Percentiles rank a stretch among this genome's conserved stretches.
These are phyloP conservation scores for Heterodera schachtii DNA, from an alignment of 1,140 invertebrate species.

Conservation along the genomic window DNA sequence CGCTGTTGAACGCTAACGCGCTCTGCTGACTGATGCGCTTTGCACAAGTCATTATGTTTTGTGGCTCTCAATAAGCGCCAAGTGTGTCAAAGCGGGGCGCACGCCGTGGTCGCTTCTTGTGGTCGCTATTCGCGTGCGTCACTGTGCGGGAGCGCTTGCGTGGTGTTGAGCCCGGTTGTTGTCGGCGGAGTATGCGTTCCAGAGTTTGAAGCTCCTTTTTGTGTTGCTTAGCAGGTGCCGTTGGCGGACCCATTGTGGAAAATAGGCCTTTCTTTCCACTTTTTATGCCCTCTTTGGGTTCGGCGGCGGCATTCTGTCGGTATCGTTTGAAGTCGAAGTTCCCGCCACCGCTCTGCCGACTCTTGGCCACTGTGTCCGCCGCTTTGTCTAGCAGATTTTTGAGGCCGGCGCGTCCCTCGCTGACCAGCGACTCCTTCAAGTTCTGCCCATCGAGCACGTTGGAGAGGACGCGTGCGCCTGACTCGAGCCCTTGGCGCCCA, in stretches of 20 bases:
- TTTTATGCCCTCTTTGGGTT: no score
- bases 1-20: conserved; percentile 11
- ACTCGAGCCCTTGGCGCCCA: conserved; percentile 25
- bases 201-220: no score
- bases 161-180: no score
- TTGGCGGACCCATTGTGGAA: not conserved
- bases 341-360: not conserved
- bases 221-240: no score
- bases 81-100: not conserved
- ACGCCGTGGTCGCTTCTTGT: no score
- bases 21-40: conserved; percentile 13
- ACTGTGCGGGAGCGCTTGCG: no score
- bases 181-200: no score
- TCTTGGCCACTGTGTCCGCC: conserved; percentile 8
- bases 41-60: not conserved
- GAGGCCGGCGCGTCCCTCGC: conserved; percentile 11
- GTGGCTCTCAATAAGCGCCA: not conserved
- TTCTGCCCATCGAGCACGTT: conserved; percentile 10
- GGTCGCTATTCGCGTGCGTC: no score
- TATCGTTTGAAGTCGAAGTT: conserved; percentile 20
- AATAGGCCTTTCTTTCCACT: no score
- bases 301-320: not conserved
- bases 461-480: conserved; percentile 18
- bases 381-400: conserved; percentile 31
- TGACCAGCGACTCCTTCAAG: conserved; percentile 24